Base-by-base conservation (phyloP, 2,888 invertebrate genomes). In the Plemyria rubiginata region DNA sequence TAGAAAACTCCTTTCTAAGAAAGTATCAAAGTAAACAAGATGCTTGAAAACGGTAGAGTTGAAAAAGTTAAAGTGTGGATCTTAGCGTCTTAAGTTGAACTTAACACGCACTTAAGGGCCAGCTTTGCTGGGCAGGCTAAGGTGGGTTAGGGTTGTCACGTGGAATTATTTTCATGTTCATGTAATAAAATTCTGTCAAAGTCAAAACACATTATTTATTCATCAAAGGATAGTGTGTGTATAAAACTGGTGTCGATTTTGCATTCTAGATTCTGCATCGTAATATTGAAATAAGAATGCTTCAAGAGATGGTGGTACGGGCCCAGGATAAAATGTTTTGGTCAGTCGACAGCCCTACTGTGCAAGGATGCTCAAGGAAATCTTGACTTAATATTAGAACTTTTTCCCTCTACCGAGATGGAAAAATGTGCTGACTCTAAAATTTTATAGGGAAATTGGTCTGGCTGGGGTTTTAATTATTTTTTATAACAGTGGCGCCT, bases 101-200 rank as follows among this genome's bases (percentile, higher is more conserved):
- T 79, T 79, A 78, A 74, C 76, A 77, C 77, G 74, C 74, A 71
- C 76, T 79, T 75, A 74, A 74, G 75, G 65, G 65, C 40, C 62
- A 58, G 68, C 68, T 70, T 67, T 64, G 65, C 66, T 62, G 60
- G 68, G 68, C 64, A 60, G 57, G 59, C 28, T 60, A 12, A 40
- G 40, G 36, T 71, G 66, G 55, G 67, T 70, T 73, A 77, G 75
- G 73, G 77, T 61, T 65, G 69, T 54, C 69, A 62, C 56, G 5
- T 11, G 5, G 7, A 48, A 28, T n/a, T 2, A 7, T 13, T 41
- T 41, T 38, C 6, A 38, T 11, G 1, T 38, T 38, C 8, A 36
- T 38, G 4, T 11, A n/a, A n/a, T n/a, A n/a, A n/a, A n/a, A n/a
- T n/a, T n/a, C n/a, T n/a, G n/a, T n/a, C n/a, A n/a, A n/a, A n/a